A percentile compares a stretch with the other conserved stretches of the same genome.
Evolutionary conservation across 2,797 vertebrate genomes (phyloP).

Genomic region (Euphonia xanthogaster): DNA sequence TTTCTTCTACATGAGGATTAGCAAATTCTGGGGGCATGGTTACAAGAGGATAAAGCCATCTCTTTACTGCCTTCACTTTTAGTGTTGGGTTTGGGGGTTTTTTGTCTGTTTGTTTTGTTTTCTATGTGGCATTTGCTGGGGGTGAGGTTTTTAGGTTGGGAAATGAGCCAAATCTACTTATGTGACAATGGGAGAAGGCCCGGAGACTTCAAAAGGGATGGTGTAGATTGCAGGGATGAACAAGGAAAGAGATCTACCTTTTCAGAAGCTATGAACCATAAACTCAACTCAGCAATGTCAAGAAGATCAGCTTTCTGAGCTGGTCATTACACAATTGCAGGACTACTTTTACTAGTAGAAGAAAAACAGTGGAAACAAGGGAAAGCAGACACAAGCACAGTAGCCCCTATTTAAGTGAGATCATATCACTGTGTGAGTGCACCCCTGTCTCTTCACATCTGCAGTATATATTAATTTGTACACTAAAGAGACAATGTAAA

Average conservation of each 20-base stretch:
- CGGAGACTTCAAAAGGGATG: not conserved
- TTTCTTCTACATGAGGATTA: not conserved
- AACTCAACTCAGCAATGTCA: not conserved
- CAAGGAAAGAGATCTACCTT: not conserved
- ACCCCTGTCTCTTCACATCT: not conserved
- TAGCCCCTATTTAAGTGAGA: not conserved
- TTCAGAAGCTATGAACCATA: not conserved
- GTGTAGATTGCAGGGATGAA: not conserved
- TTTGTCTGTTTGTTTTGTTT: not conserved
- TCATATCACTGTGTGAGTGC: not conserved
- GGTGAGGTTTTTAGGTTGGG: not conserved
- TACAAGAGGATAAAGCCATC: not conserved
- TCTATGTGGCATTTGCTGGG: not conserved
- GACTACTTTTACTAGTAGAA: not conserved
- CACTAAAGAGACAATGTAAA: not conserved
- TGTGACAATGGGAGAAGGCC: not conserved
- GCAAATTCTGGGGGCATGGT: not conserved
- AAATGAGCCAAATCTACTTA: not conserved
- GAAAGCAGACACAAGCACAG: not conserved
- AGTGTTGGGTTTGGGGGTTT: accelerated
- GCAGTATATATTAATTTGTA: not conserved
- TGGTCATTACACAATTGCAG: not conserved
- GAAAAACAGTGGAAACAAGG: not conserved
- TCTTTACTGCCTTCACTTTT: not conserved
- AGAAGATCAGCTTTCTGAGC: not conserved